These are phyloP conservation scores for Erpornis zantholeuca DNA, from an alignment of 2,113 vertebrate species.

Conservation along the genomic window DNA sequence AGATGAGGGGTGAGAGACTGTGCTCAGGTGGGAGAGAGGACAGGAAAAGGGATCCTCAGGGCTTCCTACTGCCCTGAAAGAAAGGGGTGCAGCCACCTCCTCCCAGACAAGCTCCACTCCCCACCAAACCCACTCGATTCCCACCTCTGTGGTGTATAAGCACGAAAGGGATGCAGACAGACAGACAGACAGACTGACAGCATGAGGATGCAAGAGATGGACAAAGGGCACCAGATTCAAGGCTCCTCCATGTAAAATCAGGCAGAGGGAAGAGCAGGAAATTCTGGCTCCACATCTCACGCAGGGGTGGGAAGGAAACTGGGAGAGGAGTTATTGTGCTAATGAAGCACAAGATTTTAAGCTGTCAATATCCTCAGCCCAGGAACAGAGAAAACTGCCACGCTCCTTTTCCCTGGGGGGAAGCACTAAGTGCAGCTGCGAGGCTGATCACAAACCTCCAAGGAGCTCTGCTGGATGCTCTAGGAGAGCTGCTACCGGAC, in stretches of 20 bases:
- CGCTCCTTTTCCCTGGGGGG: neutral
- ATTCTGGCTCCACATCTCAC: neutral
- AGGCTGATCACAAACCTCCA: neutral
- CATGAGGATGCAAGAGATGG: neutral
- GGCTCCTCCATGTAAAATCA: neutral
- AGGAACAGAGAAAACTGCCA: neutral
- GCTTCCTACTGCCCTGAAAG: neutral
- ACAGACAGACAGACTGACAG: neutral
- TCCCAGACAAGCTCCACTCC: neutral
- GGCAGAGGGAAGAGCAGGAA: neutral
- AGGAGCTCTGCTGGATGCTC: neutral
- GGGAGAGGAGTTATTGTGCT: neutral
- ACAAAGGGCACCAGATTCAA: neutral
- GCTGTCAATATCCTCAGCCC: neutral
- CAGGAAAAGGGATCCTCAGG: neutral
- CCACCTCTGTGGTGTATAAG: neutral
- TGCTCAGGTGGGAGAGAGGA: neutral
- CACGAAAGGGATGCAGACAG: neutral
- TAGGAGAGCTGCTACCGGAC: neutral
- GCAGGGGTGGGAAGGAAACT: neutral
- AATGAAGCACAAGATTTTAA: neutral
- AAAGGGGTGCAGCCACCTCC: neutral
- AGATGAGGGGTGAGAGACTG: neutral
- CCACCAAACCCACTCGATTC: accelerated
- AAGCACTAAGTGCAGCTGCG: neutral